Conservation (phyloP, 2,113 vertebrate genomes). For the Amia ocellicauda region DNA sequence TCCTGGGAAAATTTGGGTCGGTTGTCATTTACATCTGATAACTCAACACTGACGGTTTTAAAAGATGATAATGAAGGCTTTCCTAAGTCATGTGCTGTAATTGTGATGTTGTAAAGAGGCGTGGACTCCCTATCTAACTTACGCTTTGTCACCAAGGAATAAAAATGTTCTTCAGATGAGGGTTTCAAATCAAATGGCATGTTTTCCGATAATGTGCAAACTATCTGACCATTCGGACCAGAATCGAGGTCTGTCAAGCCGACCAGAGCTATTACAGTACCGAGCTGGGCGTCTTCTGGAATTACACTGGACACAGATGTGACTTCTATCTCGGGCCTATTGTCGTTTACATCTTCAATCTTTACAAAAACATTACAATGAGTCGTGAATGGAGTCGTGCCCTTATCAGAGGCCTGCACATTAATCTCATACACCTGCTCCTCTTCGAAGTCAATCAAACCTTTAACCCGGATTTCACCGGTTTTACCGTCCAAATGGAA, state of each 20-base stretch:
- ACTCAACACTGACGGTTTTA: conserved; percentile 23
- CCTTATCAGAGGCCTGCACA: conserved; percentile 21
- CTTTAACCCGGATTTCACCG: conserved; percentile 26
- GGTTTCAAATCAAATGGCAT: conserved; percentile 34
- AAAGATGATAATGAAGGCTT: conserved; percentile 30
- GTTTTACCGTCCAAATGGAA: conserved; percentile 33
- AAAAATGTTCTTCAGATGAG: conserved; percentile 20
- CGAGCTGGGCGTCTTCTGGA: conserved; percentile 25
- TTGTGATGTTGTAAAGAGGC: conserved; percentile 40
- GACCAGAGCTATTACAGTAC: conserved; percentile 31
- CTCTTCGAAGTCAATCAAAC: conserved; percentile 25
- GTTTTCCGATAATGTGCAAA: conserved; percentile 21
- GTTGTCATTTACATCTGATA: conserved; percentile 54
- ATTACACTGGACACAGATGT: conserved; percentile 48
- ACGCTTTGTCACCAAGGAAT: conserved; percentile 5
- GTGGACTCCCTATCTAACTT: conserved; percentile 10
- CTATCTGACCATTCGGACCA: conserved; percentile 23
- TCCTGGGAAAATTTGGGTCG: conserved; percentile 34
- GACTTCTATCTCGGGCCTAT: conserved; percentile 44
- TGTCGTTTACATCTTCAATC: conserved; percentile 33
- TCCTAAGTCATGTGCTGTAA: conserved; percentile 44
- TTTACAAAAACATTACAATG: conserved; percentile 30
- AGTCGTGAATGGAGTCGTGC: not conserved
- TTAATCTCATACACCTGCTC: conserved; percentile 13
- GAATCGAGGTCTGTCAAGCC: conserved; percentile 33